phyloP scores from a whole-genome alignment of 2,797 vertebrate species.

The Enteromius thamalakanensis region DNA sequence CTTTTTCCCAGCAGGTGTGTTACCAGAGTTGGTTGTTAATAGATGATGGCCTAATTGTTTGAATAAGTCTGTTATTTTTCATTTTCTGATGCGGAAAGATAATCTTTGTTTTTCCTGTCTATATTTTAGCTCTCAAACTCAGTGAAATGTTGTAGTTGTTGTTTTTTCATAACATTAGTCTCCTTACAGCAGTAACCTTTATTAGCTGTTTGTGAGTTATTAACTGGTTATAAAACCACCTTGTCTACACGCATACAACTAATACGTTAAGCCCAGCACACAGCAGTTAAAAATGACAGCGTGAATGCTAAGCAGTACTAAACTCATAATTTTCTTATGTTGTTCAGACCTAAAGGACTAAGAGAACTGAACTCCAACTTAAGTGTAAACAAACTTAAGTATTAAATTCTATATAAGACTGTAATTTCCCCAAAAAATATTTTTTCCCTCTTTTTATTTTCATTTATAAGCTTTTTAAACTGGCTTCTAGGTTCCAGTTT shows the following conservation, averaged over 20 bases:
- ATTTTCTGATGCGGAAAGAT: not conserved
- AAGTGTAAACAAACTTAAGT: not conserved
- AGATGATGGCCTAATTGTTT: not conserved
- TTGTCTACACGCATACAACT: not conserved
- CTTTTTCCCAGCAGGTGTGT: not conserved
- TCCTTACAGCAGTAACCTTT: not conserved
- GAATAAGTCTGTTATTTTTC: not conserved
- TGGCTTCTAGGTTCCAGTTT: not conserved
- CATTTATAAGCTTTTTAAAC: conserved; percentile 7
- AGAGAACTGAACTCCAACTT: not conserved
- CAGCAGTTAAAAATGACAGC: not conserved
- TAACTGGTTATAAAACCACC: not conserved
- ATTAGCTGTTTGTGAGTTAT: not conserved
- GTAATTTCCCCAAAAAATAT: not conserved
- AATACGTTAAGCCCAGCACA: not conserved
- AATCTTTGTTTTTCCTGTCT: not conserved
- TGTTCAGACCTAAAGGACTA: not conserved
- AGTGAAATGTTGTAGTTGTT: not conserved
- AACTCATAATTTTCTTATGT: not conserved
- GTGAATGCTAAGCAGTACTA: not conserved
- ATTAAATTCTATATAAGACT: not conserved
- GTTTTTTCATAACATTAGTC: not conserved
- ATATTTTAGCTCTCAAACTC: not conserved
- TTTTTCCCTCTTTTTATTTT: not conserved
- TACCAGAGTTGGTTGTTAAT: not conserved